Percentiles rank a stretch among this genome's conserved stretches.
phyloP scores from a whole-genome alignment of 2,113 vertebrate species.

The Naja naja region DNA sequence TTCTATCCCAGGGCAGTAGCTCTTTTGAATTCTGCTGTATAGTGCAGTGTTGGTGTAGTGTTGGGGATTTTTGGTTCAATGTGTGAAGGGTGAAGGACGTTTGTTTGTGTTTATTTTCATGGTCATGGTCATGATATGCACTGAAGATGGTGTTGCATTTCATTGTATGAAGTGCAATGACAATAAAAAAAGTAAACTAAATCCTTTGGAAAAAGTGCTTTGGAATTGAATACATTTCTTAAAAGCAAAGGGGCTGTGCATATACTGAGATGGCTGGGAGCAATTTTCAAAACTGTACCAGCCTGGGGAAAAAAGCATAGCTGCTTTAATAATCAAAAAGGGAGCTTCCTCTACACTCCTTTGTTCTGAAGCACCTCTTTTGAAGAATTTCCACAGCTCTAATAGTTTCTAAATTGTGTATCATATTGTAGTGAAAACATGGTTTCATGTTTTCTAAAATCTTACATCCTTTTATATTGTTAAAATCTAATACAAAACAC shows the following conservation, averaged over 20 bases:
- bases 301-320: background rate
- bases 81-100: too few species aligned
- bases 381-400: background rate
- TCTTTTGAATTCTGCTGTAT: too few species aligned
- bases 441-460: background rate
- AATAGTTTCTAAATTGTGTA: background rate
- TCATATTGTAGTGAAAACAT: background rate
- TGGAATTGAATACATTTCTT: background rate
- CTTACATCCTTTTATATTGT: background rate
- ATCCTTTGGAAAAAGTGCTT: background rate
- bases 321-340: background rate
- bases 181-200: background rate
- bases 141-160: too few species aligned
- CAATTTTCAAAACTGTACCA: background rate
- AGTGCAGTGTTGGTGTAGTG: too few species aligned
- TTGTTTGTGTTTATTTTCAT: too few species aligned
- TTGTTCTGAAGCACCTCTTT: background rate
- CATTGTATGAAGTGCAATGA: too few species aligned
- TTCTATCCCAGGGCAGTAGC: too few species aligned
- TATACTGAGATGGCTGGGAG: background rate
- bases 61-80: too few species aligned
- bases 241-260: background rate
- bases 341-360: background rate
- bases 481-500: constrained; percentile 41
- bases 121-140: too few species aligned